phyloP scores from a whole-genome alignment of 1,140 invertebrate genomes.

The Saccostrea glomerata region DNA sequence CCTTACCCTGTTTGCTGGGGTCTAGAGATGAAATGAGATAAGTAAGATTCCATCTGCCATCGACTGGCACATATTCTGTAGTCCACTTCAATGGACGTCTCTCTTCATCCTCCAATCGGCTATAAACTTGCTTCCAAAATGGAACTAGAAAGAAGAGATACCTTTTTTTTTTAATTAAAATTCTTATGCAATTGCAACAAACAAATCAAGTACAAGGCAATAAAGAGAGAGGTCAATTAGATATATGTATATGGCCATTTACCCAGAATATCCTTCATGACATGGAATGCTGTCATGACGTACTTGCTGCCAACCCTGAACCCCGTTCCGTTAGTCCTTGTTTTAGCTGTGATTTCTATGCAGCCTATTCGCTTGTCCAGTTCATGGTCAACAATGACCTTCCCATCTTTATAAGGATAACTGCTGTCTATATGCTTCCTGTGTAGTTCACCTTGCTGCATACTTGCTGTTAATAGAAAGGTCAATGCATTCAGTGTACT shows the following conservation, averaged over 20 bases:
- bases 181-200: no score
- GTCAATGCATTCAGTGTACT: no score
- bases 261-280: neutral
- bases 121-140: conserved; percentile 21
- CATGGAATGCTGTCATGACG: conserved; percentile 13
- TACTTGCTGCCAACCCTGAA: conserved; percentile 2
- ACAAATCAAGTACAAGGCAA: no score
- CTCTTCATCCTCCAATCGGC: neutral
- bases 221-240: neutral
- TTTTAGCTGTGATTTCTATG: neutral
- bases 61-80: neutral
- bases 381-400: neutral
- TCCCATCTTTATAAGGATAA: neutral
- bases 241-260: neutral
- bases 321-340: neutral
- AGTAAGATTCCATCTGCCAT: neutral
- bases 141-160: neutral
- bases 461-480: neutral
- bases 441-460: neutral
- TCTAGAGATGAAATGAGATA: neutral
- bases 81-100: neutral
- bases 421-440: neutral
- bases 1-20: neutral
- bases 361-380: neutral
- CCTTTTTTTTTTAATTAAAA: no score